Base-by-base conservation (phyloP, 2,888 invertebrate species). In the Tetheella fluctuosa region DNA sequence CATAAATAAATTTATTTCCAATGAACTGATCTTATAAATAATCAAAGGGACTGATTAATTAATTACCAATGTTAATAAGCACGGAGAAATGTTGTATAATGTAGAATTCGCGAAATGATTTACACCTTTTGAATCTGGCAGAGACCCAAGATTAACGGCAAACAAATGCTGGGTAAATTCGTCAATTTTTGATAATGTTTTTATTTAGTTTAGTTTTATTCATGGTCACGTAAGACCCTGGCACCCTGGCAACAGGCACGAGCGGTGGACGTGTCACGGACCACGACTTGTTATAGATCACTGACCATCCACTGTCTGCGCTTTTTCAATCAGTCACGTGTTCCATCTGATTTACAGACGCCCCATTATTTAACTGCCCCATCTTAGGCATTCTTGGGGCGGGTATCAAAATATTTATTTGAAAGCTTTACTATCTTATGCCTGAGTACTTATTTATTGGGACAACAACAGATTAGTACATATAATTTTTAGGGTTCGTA, bases 161-260 rank as follows among this genome's bases (percentile, higher is more conserved):
- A 28, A 34, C 34, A 37, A 15, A 37, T 54, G 12, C 37, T 66
- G 3, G 6, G 15, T 61, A 54, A 37, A 67, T 65, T 68, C 25
- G 52, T 60, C 56, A 59, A 61, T 67, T 67, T 34, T 53, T 53
- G 13, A 53, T 17, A 59, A 60, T 61, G 10, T 64, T 66, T 68
- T 68, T 39, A 54, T 59, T 57, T 53, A 54, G 59, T 48, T 23
- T 62, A 55, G 59, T 54, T 64, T 67, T 71, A 71, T 74, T 73
- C 71, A 71, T 62, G 63, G 79, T 82, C 84, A 84, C 80, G 84
- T 79, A 73, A 70, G 60, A n/a, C n/a, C n/a, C n/a, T n/a, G n/a
- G n/a, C n/a, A 64, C 59, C 58, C 59, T 64, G 66, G 64, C 60
- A 10, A n/a, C 52, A 48, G 61, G 69, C 67, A 70, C 71, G 66